A percentile compares a stretch with the other conserved stretches of the same genome.
Evolutionary conservation across 53 echinoderm and acorn worm genomes (phyloP).

Genomic region (Temnopleurus reevesii): DNA sequence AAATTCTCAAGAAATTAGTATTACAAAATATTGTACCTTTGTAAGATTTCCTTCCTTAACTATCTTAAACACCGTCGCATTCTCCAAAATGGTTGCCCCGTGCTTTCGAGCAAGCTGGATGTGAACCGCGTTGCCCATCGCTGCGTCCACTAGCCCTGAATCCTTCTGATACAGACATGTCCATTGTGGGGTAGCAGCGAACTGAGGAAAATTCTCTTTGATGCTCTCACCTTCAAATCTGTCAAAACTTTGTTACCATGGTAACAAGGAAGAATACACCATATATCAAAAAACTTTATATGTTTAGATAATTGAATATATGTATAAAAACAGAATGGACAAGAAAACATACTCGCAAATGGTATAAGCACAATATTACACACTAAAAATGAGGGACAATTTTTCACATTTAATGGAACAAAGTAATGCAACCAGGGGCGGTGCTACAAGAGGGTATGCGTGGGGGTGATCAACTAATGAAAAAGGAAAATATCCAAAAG

Average conservation of each 20-base stretch:
- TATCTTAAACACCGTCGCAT: constrained; percentile 51
- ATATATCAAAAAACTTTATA: no score
- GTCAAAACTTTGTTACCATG: constrained; percentile 63
- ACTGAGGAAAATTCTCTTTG: constrained; percentile 74
- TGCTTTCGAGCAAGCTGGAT: constrained; percentile 83
- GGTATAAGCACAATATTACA: no score
- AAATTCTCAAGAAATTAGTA: no score
- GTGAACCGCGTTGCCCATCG: constrained; percentile 82
- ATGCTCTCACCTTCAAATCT: constrained; percentile 64
- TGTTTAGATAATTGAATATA: no score
- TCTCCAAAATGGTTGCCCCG: constrained; percentile 77
- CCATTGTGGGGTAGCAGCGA: constrained; percentile 64
- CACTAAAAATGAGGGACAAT: no score
- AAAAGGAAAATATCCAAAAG: no score
- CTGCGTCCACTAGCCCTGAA: constrained; percentile 83
- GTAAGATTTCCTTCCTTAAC: constrained; percentile 4
- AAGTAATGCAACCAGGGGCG: no score
- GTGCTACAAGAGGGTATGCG: no score
- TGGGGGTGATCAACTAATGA: no score
- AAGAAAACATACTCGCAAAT: no score
- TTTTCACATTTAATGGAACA: no score
- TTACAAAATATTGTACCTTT: not conserved
- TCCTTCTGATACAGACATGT: constrained; percentile 77
- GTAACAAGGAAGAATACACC: not conserved
- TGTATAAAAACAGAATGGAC: no score